Base-by-base conservation (phyloP, 2,888 invertebrate genomes). In the Sepiola atlantica region DNA sequence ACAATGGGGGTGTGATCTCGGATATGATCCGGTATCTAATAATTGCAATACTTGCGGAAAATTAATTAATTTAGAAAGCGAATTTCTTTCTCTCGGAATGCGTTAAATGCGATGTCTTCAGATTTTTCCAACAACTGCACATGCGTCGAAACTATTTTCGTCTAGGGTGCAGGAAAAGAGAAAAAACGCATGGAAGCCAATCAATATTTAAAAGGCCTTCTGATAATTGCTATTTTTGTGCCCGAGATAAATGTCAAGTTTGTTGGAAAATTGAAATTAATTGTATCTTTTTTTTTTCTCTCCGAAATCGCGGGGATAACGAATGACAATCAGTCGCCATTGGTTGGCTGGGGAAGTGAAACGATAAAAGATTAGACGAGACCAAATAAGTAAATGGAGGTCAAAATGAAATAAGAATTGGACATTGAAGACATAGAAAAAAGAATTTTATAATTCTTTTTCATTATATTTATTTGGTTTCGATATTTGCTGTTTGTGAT, bases 221-320 rank as follows among this genome's bases (percentile, higher is more conserved):
- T 77, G n/a, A 77, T 77, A 77, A 77, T 77, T n/a, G n/a, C 77
- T 77, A n/a, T 61, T 77, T 77, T 77, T 77, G n/a, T 77, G 16
- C 32, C 14, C 32, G n/a, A 77, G 77, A 77, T 77, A n/a, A n/a
- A 77, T 77, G 77, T 77, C 77, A 77, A 14, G n/a, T 77, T 32
- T 32, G n/a, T 32, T 61, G 61, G 61, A 61, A 57, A 61, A 61
- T 61, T 61, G 61, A 61, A 24, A 61, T 61, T 61, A 21, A 61
- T 61, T 77, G 77, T 77, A 77, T 77, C 16, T 77, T n/a, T n/a
- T n/a, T n/a, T n/a, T n/a, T 77, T 77, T 77, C 18, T 45, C n/a
- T n/a, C n/a, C 18, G 1, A 32, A n/a, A 32, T 16, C 32, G 18
- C n/a, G n/a, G 32, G 77, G 77, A 77, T 77, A 77, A 77, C 77